A percentile compares a stretch with the other conserved stretches of the same genome.
These are phyloP conservation scores for Caenorhabditis panamensis DNA, from an alignment of 2,888 invertebrate species.

Conservation along the genomic window DNA sequence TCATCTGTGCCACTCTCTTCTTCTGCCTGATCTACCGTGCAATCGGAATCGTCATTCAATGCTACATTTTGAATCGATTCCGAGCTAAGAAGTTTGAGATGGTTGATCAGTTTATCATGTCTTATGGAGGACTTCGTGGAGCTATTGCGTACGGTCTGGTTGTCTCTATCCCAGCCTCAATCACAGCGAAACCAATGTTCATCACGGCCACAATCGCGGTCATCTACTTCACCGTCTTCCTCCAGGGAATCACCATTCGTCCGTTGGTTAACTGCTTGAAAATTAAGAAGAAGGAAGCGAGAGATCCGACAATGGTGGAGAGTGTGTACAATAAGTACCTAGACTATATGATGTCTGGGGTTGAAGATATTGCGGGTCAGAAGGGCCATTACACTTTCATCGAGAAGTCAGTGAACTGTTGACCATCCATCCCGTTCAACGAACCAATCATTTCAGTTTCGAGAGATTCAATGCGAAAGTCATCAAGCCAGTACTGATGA, in stretches of 20 bases:
- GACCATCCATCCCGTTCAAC: not conserved
- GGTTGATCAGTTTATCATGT: constrained; percentile 89
- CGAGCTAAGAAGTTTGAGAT: constrained; percentile 83
- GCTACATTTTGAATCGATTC: constrained; percentile 93
- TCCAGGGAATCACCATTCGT: constrained; percentile 98
- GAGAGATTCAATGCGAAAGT: constrained; percentile 78
- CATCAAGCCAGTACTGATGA: constrained; percentile 75
- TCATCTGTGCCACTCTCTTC: constrained; percentile 91
- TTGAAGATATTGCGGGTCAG: constrained; percentile 95
- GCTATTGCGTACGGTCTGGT: constrained; percentile 96
- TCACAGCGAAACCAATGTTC: constrained; percentile 89
- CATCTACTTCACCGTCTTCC: constrained; percentile 97
- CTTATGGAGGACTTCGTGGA: constrained; percentile 95
- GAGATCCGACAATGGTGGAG: constrained; percentile 96
- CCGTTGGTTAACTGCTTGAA: constrained; percentile 95
- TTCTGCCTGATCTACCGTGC: constrained; percentile 93
- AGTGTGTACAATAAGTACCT: constrained; percentile 95
- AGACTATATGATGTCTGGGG: constrained; percentile 97
- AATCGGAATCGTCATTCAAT: constrained; percentile 93
- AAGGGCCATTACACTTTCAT: constrained; percentile 85
- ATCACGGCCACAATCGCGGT: constrained; percentile 98
- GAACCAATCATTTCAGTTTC: constrained; percentile 67
- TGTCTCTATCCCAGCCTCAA: constrained; percentile 89
- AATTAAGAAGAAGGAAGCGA: constrained; percentile 91
- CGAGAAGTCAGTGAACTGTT: constrained; percentile 64